A percentile compares a stretch with the other conserved stretches of the same genome.
Conservation (phyloP, 1,140 invertebrate genomes). For the Caerostris darwini region DNA sequence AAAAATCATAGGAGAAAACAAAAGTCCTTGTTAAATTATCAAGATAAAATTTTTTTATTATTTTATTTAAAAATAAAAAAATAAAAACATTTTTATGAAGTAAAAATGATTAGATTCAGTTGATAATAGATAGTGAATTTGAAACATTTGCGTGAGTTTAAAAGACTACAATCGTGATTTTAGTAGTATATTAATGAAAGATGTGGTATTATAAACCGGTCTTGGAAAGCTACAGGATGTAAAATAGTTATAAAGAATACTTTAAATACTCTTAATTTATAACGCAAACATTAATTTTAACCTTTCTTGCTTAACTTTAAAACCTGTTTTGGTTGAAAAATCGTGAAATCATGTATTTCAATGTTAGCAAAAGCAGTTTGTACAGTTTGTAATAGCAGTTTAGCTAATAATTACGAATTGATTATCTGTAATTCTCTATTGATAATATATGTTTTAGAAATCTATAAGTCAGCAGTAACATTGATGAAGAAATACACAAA, state of each 20-base stretch:
- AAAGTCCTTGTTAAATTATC: neutral
- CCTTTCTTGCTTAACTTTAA: neutral
- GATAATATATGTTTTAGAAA: too few species aligned
- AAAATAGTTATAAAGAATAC: neutral
- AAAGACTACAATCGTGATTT: neutral
- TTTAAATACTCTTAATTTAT: neutral
- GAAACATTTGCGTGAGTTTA: neutral
- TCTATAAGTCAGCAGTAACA: too few species aligned
- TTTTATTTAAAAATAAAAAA: neutral
- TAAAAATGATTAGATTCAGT: neutral
- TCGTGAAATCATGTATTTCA: neutral
- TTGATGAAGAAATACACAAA: too few species aligned
- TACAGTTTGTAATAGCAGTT: too few species aligned
- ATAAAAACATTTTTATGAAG: neutral
- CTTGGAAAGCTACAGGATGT: neutral
- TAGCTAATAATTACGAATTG: too few species aligned
- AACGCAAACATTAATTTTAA: neutral
- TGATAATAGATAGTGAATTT: neutral
- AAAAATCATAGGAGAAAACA: too few species aligned
- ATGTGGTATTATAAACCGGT: neutral
- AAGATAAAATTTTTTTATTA: neutral
- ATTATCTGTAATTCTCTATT: too few species aligned
- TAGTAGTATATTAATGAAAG: neutral
- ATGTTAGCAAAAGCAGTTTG: too few species aligned
- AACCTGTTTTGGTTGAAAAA: neutral